Evolutionary conservation across 2,888 invertebrate genomes (phyloP), one percentile per base, ranked within the genome.

Genomic region (Ligdia adustata): DNA sequence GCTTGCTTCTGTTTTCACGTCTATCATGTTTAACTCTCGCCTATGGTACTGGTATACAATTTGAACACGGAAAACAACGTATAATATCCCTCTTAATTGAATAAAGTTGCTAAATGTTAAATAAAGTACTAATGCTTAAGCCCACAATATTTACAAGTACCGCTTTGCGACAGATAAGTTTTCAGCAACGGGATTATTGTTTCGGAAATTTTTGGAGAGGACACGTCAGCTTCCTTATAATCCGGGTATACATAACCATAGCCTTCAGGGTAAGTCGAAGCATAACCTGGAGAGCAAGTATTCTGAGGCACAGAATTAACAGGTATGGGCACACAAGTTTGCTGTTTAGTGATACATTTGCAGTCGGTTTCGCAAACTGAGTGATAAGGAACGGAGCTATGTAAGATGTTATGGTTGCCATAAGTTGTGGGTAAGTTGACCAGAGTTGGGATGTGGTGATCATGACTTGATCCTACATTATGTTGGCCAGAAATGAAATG

Each of bases 101-200:
- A 7, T 20, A 3, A 20, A 20, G 20, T 20, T 20, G 6, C 4
- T 20, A 5, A 20, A 20, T 2, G 5, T 4, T 6, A 20, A 4
- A 12, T 4, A 12, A 9, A 22, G 14, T n/a, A 26, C n/a, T 29
- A 40, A 46, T 45, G 39, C 11, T 15, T 41, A 31, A 43, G 32
- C 0, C 50, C 52, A 31, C 55, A 51, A 2, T 49, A 35, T 22
- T 31, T 39, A 6, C 37, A 12, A 14, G 11, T 14, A 24, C 38
- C 52, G 3, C 37, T 28, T 9, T 51, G 55, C 1, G 40, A 43
- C 11, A 55, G 41, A 38, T 49, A 58, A 9, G 48, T 46, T 18
- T 55, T 60, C n/a, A 60, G 12, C 13, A 57, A 9, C 4, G 57
- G 59, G 3, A 60, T 49, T 31, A 57, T 28, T 1, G 50, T 48